Evolutionary conservation across 2,797 vertebrate genomes (phyloP).

Genomic region (Sebastes iracundus): DNA sequence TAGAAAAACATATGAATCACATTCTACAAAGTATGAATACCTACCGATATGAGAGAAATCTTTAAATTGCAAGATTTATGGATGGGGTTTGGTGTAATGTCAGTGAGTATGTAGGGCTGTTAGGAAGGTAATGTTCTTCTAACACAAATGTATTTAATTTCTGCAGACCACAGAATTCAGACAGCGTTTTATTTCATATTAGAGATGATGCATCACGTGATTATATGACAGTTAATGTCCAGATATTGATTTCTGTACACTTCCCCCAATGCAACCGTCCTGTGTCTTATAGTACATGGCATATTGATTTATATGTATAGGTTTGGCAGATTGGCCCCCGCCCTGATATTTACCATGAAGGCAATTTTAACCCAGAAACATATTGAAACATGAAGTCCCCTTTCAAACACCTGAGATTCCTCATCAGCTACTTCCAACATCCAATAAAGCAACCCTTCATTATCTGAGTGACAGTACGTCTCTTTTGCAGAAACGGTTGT

Average conservation of each 20-base stretch:
- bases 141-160: background rate
- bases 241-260: slow-evolving; percentile 26
- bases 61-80: too few species aligned
- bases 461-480: background rate
- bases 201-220: slow-evolving; percentile 37
- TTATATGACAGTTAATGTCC: slow-evolving; percentile 8
- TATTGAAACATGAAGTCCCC: slow-evolving; percentile 24
- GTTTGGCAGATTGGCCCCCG: background rate
- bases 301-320: background rate
- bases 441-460: background rate
- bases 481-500: background rate
- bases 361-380: background rate
- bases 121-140: too few species aligned
- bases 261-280: background rate
- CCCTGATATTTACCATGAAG: background rate
- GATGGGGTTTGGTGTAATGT: too few species aligned
- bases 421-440: background rate
- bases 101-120: too few species aligned
- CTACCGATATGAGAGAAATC: too few species aligned
- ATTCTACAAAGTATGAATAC: too few species aligned
- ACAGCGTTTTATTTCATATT: slow-evolving; percentile 54
- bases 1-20: too few species aligned
- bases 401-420: slow-evolving; percentile 37
- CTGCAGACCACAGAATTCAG: slow-evolving; percentile 22
- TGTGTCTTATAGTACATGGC: slow-evolving; percentile 6